Conservation (phyloP, 2,797 vertebrate genomes). For the Enteromius unitaeniatus region DNA sequence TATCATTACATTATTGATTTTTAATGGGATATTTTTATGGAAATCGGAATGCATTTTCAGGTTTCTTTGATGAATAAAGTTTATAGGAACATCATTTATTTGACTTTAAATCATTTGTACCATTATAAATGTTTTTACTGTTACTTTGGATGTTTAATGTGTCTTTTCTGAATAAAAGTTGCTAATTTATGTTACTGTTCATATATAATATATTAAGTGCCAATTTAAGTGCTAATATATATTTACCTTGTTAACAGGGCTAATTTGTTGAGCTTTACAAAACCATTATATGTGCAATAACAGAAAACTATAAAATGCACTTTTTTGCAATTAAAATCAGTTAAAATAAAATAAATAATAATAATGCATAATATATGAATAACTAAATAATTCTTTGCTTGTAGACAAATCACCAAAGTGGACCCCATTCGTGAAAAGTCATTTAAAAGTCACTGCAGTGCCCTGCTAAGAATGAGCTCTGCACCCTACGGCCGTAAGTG, state of each 20-base stretch:
- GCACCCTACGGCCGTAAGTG: constrained; percentile 10
- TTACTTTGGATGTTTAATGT: background rate
- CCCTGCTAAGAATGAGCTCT: constrained; percentile 22
- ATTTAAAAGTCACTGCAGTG: constrained; percentile 47
- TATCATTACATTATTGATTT: too few relatives aligned
- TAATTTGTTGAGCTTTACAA: background rate
- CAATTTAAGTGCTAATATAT: background rate
- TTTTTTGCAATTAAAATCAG: background rate
- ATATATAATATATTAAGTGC: background rate
- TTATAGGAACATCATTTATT: background rate
- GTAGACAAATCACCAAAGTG: background rate
- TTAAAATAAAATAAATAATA: background rate
- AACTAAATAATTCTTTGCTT: too few relatives aligned
- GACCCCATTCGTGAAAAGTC: background rate
- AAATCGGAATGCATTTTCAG: background rate
- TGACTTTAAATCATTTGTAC: background rate
- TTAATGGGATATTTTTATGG: background rate
- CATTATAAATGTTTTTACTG: background rate
- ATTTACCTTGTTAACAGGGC: background rate
- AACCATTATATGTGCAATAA: background rate
- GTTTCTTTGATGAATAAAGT: background rate
- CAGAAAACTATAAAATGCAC: background rate
- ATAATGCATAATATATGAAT: too few relatives aligned
- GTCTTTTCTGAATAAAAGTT: background rate
- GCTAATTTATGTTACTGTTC: background rate